Base-by-base conservation (phyloP, 2,888 invertebrate species). In the Spatulosminthurus flaviceps region DNA sequence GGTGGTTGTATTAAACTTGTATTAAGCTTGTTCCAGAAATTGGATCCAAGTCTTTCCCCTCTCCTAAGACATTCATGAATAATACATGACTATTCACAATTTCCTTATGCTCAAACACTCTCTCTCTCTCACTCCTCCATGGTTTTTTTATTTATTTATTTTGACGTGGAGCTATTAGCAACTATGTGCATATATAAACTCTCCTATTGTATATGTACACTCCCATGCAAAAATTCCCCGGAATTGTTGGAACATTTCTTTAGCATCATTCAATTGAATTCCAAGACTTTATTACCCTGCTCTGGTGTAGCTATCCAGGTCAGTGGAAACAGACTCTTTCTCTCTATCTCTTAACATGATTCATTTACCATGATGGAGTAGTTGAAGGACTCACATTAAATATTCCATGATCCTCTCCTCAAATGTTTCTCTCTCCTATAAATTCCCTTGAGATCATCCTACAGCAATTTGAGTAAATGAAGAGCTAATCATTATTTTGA, bases 91-190 rank as follows among this genome's bases (percentile, higher is more conserved):
- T 51, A 51, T 51, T 51, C n/a, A 51, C 7, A 51, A 51, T 51
- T 51, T 51, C 51, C 9, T 51, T 19, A 16, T 51, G 51, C 16
- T 51, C 2, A 19, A 19, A 51, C 16, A 34, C 4, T 7, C 34
- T 51, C 51, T 19, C 51, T 16, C 9, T 11, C 51, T 19, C 51
- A n/a, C 1, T n/a, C n/a, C n/a, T n/a, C n/a, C n/a, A n/a, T n/a
- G n/a, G n/a, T n/a, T n/a, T n/a, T 51, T 51, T 51, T 51, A 9
- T 51, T 51, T 51, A 51, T 51, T 51, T 51, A 51, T 51, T 51
- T 16, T 51, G 51, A 51, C 51, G n/a, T n/a, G n/a, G n/a, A n/a
- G n/a, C n/a, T n/a, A n/a, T 51, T 11, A 51, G 51, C 51, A 5
- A 2, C 51, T 11, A 51, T n/a, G n/a, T n/a, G 51, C 51, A 51